Evolutionary conservation across 2,797 vertebrate species (phyloP), one percentile per base, ranked within the genome.

Genomic region (Margarornis squamiger): DNA sequence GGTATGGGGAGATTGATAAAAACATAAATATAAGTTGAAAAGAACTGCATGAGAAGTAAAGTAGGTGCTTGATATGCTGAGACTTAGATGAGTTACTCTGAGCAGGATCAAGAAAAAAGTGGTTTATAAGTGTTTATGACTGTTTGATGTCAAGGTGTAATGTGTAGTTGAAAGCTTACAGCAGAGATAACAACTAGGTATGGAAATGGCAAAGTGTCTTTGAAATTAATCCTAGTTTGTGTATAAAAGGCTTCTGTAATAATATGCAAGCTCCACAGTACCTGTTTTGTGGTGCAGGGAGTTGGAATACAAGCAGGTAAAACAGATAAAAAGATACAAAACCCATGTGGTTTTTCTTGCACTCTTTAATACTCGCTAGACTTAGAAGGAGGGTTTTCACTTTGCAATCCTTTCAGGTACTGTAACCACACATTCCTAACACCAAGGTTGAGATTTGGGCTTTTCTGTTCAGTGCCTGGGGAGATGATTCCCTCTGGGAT

Each of bases 151-250:
- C 43, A 70, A 84, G 85, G 41, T 76, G 52, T 71, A 58, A 68
- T 21, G 5, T 74, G 49, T 58, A 75, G 62, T 58, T 86, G 70
- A 92, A 83, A 84, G 46, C 66, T 93, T 90, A 75, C 39, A 78
- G 62, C 52, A 72, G 66, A 86, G 62, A 88, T 95, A 86, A 83
- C 55, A 62, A 27, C 73, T 90, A 86, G 51, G 65, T 86, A 75
- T 46, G 59, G 59, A 72, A 75, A 90, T 51, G 39, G n/a, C 38
- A 45, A 90, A 75, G 34, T 46, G 41, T 57, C 76, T 92, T 84
- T 90, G 86, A 95, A 84, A 93, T 70, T 72, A 92, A 88, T 84
- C 51, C 80, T 68, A 39, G 54, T 81, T 86, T 81, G 45, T 90
- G 8, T 90, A 54, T 90, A 58, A 86, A 90, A 92, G 51, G 15